Percentiles rank a stretch among this genome's conserved stretches.
Evolutionary conservation across 2,113 vertebrate species (phyloP).

Genomic region (Romanogobio albipinnatus): DNA sequence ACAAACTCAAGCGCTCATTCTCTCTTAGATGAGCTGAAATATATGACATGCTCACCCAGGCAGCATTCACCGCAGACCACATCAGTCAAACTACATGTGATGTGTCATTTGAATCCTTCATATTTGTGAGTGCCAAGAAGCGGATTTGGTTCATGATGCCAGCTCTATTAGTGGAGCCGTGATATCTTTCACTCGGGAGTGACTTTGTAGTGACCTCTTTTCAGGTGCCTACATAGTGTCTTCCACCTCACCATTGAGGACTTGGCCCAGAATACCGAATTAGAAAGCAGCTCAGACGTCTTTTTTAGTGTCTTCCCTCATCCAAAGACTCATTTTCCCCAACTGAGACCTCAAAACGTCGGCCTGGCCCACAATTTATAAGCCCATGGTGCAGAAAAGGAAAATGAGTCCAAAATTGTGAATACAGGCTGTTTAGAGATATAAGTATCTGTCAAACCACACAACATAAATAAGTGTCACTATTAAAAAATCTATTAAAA

Average conservation of each 20-base stretch:
- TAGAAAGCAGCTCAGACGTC: conserved; percentile 47
- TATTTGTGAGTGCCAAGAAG: neutral
- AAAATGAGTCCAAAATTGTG: conserved; percentile 32
- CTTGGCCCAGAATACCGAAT: conserved; percentile 54
- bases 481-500: neutral
- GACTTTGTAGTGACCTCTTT: conserved; percentile 46
- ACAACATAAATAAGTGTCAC: neutral
- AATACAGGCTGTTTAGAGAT: neutral
- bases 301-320: conserved; percentile 42
- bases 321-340: conserved; percentile 48
- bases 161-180: neutral
- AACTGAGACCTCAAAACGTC: conserved; percentile 54
- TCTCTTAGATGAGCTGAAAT: neutral
- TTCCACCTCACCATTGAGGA: conserved; percentile 44
- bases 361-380: conserved; percentile 47
- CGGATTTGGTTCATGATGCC: neutral
- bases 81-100: conserved; percentile 33
- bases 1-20: neutral
- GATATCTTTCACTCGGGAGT: conserved; percentile 13
- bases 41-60: neutral
- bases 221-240: conserved; percentile 16
- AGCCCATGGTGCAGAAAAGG: neutral
- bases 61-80: neutral
- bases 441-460: neutral
- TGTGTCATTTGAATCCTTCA: conserved; percentile 11